Evolutionary conservation across 1,140 invertebrate genomes (phyloP), one percentile per base, ranked within the genome.

Genomic region (Carcinoscorpius rotundicauda): DNA sequence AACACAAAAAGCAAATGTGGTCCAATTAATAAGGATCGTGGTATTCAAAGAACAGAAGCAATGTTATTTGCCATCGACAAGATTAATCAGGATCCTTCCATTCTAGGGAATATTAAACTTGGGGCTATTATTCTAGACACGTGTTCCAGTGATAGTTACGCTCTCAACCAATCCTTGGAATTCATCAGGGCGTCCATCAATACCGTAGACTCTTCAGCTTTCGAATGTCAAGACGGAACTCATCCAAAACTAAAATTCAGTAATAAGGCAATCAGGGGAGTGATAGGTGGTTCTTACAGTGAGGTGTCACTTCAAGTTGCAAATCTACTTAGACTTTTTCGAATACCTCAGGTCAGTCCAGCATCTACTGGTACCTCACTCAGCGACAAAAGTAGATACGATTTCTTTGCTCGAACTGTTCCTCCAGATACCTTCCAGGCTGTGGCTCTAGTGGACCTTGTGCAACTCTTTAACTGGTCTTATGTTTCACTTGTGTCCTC

Each of bases 231-330:
- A 0, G 84, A 86, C 70, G 77, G 79, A n/a, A 82, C 81, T 0
- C 55, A 64, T 11, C 75, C 75, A 6, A 63, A 66, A 50, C 73
- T 83, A 3, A 81, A 81, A 66, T 84, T 83, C 68, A 81, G 81
- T 59, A 72, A 58, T 48, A 73, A 71, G 53, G 73, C 73, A 10
- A 79, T 79, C 10, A 76, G 74, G 6, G 76, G 78, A 48, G 84
- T 86, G 1, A 82, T 86, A 52, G 84, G 85, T 0, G 85, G 84
- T 1, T 85, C 85, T 0, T 86, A 86, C 71, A 85, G 85, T 69
- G 86, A 85, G 1, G 87, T 88, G 9, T 87, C 86, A 0, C 78
- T 88, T 0, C 86, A 89, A 75, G 87, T 85, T 29, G 84, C 83
- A 4, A 85, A 85, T 73, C 76, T 85, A 11, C 75, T 85, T 5